phyloP scores from a whole-genome alignment of 64 coral and sea anemone genomes.

The Pocillopora verrucosa region DNA sequence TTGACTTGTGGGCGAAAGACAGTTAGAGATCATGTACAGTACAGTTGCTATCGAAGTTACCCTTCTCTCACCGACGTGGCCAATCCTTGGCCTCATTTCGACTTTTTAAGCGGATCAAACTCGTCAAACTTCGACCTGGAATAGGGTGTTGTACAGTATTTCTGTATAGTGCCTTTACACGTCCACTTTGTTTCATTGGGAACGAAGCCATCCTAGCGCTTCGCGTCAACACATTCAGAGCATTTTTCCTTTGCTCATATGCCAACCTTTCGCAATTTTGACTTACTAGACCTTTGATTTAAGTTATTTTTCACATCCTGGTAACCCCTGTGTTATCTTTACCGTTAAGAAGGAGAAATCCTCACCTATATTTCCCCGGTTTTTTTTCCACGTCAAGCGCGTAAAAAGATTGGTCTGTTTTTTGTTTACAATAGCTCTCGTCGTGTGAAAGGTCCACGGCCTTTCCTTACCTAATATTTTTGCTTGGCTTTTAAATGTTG shows the following conservation, averaged over 20 bases:
- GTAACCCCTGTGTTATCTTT: slow-evolving; percentile 3
- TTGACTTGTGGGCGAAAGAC: slow-evolving; percentile 49
- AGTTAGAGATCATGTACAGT: slow-evolving; percentile 44
- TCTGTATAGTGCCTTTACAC: slow-evolving; percentile 17
- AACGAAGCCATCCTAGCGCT: slow-evolving; percentile 18
- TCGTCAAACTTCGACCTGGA: not conserved
- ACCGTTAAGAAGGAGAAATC: slow-evolving; percentile 48
- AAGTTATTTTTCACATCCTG: not conserved
- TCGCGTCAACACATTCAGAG: slow-evolving; percentile 10
- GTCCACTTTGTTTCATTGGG: slow-evolving; percentile 14
- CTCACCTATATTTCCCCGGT: slow-evolving; percentile 10
- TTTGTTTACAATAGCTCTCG: slow-evolving; percentile 63
- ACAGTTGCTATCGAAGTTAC: slow-evolving; percentile 12
- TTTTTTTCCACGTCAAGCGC: slow-evolving; percentile 33
- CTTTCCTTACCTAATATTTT: slow-evolving; percentile 21
- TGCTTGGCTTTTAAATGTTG: not conserved
- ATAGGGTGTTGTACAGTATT: slow-evolving; percentile 18
- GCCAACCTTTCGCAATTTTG: slow-evolving; percentile 13
- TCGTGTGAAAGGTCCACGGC: slow-evolving; percentile 60
- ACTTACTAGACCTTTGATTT: not conserved
- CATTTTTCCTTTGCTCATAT: slow-evolving; percentile 23
- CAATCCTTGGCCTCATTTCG: not conserved
- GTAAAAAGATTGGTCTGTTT: slow-evolving; percentile 41
- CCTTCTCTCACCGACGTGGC: not conserved
- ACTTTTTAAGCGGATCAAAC: slow-evolving; percentile 20